Base-by-base conservation (phyloP, 2,113 vertebrate genomes). In the Engystomops pustulosus region DNA sequence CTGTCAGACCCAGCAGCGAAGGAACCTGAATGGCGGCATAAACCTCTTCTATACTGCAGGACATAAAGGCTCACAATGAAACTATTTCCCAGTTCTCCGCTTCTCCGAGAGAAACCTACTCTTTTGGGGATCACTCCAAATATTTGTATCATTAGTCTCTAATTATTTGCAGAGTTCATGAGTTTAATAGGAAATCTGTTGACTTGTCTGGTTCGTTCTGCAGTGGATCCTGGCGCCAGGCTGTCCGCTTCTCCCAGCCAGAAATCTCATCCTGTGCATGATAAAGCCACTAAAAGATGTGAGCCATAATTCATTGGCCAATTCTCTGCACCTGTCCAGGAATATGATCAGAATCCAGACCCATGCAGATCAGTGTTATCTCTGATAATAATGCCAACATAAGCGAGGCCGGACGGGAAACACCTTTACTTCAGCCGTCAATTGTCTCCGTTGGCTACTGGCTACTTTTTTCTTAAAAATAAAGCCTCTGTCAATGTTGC, bases 71-170 rank as follows among this genome's bases (percentile, higher is more conserved):
- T 53, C 14, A 23, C 34, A 68, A 77, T 84, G 36, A 77, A 84
- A 34, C 45, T 55, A 41, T 77, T 78, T 77, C 72, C 72, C 45
- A 68, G 27, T 15, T 62, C 72, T 84, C 72, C 60, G 69, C 17
- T 17, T 70, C 30, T 36, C 79, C 6, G 36, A 69, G n/a, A n/a
- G n/a, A 49, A 69, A 62, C 60, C 45, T 77, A 72, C 45, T 77
- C 72, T 67, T 75, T 78, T 45, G 2, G 60, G 44, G 58, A 76
- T 69, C 71, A 49, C 34, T 84, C 65, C 75, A 84, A 84, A 78
- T 78, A 76, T 84, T 84, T 84, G 82, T 84, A 72, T 84, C 82
- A 84, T 84, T 75, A 53, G 55, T 36, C 55, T 68, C 60, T 84
- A 84, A 84, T 84, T 84, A 84, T 84, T 84, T 84, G 36, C 53